Base-by-base conservation (phyloP, 2,888 invertebrate species). In the Spicauda simplicius region DNA sequence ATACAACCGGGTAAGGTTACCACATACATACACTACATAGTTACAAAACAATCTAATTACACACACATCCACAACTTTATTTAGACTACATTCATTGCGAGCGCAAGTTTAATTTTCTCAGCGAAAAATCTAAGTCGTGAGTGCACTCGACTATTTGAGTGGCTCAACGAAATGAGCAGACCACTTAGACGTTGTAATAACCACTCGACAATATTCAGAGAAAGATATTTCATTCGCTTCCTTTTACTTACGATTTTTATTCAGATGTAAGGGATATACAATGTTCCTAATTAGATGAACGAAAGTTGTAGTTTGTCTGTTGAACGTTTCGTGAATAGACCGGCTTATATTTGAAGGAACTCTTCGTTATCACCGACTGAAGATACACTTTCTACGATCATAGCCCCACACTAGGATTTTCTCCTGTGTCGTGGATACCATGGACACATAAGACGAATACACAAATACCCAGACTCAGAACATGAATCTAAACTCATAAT, bases 131-230 rank as follows among this genome's bases (percentile, higher is more conserved):
- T 77, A 79, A 77, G 73, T 75, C 77, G 76, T 72, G 74, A 85
- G 86, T 69, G 71, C 77, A 77, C 84, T 90, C 80, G 74, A 84
- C 74, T 72, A 67, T 77, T 80, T 73, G 75, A 83, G 82, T 78
- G 80, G 83, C 79, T 80, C 74, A 79, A 77, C 83, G 85, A 86
- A 90, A 86, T 90, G 91, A 90, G 86, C 91, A 90, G 84, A 84
- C 88, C 87, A 88, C 91, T 90, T 85, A 86, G 81, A 87, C 86
- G 80, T 79, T 82, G 78, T 84, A 85, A 89, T 76, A 87, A 84
- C 83, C 87, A 76, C 86, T 87, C 73, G 73, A 81, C 77, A 81
- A 79, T 76, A 77, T 79, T 78, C 76, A 74, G 74, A 76, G 73
- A 75, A 75, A 73, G 72, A 74, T 73, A 69, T 70, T 69, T 69